These are phyloP conservation scores for Monopis laevigella DNA, from an alignment of 2,888 invertebrate species.

Conservation along the genomic window DNA sequence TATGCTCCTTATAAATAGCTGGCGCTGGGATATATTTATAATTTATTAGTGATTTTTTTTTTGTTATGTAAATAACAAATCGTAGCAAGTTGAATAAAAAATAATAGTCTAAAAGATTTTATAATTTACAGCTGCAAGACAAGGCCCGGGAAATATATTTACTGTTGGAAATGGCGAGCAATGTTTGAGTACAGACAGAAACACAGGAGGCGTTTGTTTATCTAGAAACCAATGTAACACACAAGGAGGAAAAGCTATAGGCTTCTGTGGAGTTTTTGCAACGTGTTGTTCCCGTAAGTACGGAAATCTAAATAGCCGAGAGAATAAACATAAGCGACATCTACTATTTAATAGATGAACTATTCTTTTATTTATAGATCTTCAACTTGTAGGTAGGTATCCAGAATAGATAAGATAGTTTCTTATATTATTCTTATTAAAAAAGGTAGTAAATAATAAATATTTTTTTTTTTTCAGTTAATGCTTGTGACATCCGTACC, in stretches of 20 bases:
- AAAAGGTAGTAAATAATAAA: neutral
- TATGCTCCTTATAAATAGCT: too few relatives aligned
- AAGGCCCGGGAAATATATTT: slow-evolving; percentile 41
- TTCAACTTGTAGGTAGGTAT: slow-evolving; percentile 9
- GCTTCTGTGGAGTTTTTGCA: slow-evolving; percentile 58
- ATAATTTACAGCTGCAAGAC: slow-evolving; percentile 33
- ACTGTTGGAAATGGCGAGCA: slow-evolving; percentile 52
- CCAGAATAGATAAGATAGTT: neutral
- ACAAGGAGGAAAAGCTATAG: slow-evolving; percentile 60
- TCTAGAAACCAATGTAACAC: slow-evolving; percentile 62
- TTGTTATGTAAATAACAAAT: too few relatives aligned
- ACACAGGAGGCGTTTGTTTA: slow-evolving; percentile 57
- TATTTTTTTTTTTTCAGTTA: slow-evolving; percentile 33
- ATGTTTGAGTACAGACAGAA: slow-evolving; percentile 41
- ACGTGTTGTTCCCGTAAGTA: slow-evolving; percentile 59
- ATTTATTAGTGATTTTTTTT: too few relatives aligned
- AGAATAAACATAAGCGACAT: neutral
- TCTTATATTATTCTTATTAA: neutral
- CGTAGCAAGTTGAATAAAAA: too few relatives aligned
- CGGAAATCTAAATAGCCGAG: too few relatives aligned
- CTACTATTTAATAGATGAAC: slow-evolving; percentile 1
- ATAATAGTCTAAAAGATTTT: too few relatives aligned
- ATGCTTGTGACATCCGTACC: slow-evolving; percentile 51
- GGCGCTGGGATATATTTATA: too few relatives aligned
- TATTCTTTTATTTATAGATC: slow-evolving; percentile 4